These are phyloP conservation scores for Machimus rusticus DNA, from an alignment of 2,888 invertebrate genomes.

Conservation along the genomic window DNA sequence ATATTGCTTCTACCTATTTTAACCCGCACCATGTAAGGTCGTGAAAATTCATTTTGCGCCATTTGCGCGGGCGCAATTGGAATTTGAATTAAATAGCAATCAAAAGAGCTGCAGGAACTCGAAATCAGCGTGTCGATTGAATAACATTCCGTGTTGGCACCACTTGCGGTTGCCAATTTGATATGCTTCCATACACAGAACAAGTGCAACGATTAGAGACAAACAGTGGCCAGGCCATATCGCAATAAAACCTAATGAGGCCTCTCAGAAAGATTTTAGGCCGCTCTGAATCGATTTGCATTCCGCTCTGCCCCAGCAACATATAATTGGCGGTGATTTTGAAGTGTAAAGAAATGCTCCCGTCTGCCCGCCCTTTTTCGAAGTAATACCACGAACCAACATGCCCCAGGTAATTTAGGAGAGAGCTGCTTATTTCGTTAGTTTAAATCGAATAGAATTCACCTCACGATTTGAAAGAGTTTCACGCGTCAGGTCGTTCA, in stretches of 20 bases:
- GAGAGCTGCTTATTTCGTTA: slow-evolving; percentile 1
- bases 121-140: not conserved
- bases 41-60: not conserved
- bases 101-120: not conserved
- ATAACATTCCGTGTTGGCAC: not conserved
- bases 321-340: not conserved
- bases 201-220: not conserved
- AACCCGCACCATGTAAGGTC: not conserved
- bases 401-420: not conserved
- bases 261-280: not conserved
- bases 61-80: not conserved
- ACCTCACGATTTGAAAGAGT: slow-evolving; percentile 26
- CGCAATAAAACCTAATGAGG: slow-evolving; percentile 12
- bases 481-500: slow-evolving; percentile 27
- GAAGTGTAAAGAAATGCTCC: not conserved
- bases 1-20: not conserved
- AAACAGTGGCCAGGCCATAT: not conserved
- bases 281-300: not conserved
- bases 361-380: not conserved
- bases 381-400: not conserved
- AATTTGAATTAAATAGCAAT: not conserved
- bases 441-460: slow-evolving; percentile 1
- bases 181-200: slow-evolving; percentile 18
- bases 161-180: slow-evolving; percentile 2
- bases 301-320: not conserved